A percentile compares a stretch with the other conserved stretches of the same genome.
phyloP scores from a whole-genome alignment of 2,113 vertebrate species.

The Toxostoma redivivum region DNA sequence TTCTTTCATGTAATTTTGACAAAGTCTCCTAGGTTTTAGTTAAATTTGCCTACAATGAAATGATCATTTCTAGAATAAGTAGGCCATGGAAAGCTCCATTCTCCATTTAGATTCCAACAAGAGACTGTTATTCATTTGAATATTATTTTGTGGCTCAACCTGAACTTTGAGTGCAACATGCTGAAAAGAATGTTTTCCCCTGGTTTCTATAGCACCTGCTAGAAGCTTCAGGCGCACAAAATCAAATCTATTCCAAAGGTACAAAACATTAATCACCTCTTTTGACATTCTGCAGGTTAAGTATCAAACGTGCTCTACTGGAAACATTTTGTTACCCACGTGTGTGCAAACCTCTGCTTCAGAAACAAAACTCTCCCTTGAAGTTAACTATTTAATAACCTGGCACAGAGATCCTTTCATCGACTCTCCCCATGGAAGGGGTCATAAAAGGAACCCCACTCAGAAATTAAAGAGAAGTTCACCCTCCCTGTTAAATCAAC shows the following conservation, averaged over 20 bases:
- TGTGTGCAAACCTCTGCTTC: not conserved
- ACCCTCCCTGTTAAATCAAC: not conserved
- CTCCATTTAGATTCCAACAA: not conserved
- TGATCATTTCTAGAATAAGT: not conserved
- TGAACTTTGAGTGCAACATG: not conserved
- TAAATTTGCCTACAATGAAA: not conserved
- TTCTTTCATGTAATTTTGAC: not conserved
- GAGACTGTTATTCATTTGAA: not conserved
- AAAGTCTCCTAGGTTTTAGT: not conserved
- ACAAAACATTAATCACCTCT: slow-evolving; percentile 29
- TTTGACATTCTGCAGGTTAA: not conserved
- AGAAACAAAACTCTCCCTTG: not conserved
- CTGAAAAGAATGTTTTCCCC: not conserved
- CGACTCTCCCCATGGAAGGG: not conserved
- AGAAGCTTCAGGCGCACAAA: not conserved
- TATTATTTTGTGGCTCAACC: not conserved
- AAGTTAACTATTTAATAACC: slow-evolving; percentile 13
- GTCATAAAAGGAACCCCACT: not conserved
- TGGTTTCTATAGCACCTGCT: not conserved
- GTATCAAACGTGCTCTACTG: not conserved
- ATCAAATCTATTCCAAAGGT: not conserved
- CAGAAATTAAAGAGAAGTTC: not conserved
- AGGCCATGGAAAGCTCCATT: not conserved
- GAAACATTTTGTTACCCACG: not conserved
- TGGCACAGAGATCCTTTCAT: not conserved